Conservation (phyloP, 1,140 invertebrate genomes). For the Drosophila chauvacae region DNA sequence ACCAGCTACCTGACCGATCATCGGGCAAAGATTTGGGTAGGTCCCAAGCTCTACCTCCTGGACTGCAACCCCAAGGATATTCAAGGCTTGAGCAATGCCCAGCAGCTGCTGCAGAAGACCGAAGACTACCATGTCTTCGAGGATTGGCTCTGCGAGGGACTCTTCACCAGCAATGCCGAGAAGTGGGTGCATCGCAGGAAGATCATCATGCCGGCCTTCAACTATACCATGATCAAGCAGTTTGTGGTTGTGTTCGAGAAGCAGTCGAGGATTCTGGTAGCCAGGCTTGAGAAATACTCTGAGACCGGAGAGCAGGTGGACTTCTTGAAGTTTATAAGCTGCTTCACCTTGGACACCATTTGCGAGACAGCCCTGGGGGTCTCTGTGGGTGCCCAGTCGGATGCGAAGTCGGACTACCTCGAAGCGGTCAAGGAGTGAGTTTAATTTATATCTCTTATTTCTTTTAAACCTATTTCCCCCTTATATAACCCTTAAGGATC, state of each 20-base stretch:
- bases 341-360: slow-evolving; percentile 63
- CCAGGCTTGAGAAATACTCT: slow-evolving; percentile 8
- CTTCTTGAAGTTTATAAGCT: slow-evolving; percentile 51
- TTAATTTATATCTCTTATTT: not conserved
- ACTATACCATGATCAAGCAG: slow-evolving; percentile 90
- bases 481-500: not conserved
- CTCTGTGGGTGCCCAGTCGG: slow-evolving; percentile 39
- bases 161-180: slow-evolving; percentile 87
- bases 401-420: slow-evolving; percentile 45
- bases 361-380: slow-evolving; percentile 65
- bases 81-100: slow-evolving; percentile 56
- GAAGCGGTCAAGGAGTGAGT: slow-evolving; percentile 61
- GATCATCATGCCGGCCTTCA: slow-evolving; percentile 94
- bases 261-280: slow-evolving; percentile 48
- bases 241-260: slow-evolving; percentile 50
- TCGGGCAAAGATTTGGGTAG: slow-evolving; percentile 65
- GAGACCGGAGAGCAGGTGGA: slow-evolving; percentile 30
- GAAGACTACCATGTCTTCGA: slow-evolving; percentile 85
- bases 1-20: slow-evolving; percentile 51
- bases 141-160: slow-evolving; percentile 88
- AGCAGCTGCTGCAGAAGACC: slow-evolving; percentile 85
- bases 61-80: slow-evolving; percentile 73
- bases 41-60: slow-evolving; percentile 60
- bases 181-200: slow-evolving; percentile 93
- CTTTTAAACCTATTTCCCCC: too few species aligned